Evolutionary conservation across 2,113 vertebrate species (phyloP), one percentile per base, ranked within the genome.

Genomic region (Coregonus clupeaformis): DNA sequence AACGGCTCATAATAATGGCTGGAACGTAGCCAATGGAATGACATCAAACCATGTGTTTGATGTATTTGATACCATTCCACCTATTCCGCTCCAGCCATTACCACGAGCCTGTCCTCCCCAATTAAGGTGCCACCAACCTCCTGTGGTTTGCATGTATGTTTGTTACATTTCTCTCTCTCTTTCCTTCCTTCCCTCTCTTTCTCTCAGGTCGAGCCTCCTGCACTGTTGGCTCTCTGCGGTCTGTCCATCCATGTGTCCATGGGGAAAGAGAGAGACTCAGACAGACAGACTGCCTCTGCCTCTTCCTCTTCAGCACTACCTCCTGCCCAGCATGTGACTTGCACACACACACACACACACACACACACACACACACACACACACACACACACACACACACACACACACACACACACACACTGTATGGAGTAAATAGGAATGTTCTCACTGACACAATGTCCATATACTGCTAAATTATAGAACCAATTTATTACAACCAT

Each of bases 171-270:
- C 67, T 67, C 4, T 32, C 2, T 57, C n/a, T 59, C 57, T 76
- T 1, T 79, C n/a, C 57, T 1, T 79, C n/a, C 57, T 18, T 68
- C 47, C 80, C 24, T 55, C 68, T 75, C 20, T 45, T 77, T 42
- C 9, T 42, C 36, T 42, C 36, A 93, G 91, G 89, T n/a, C 68
- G 84, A 92, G 4, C 85, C 91, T 0, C 92, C 91, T 1, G 71
- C 86, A 29, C 80, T 93, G 22, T 87, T 86, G 86, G 84, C 82
- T 76, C 77, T 93, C 65, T 89, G 86, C 74, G 60, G 86, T 69
- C 79, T 92, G 3, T 84, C 78, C 18, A 55, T 55, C 5, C 52
- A 55, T 55, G 14, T 55, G 30, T 14, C 29, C 75, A 72, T 92
- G 71, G 85, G 83, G 14, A 18, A 69, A 9, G 65, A 84, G 84